A percentile compares a stretch with the other conserved stretches of the same genome.
Evolutionary conservation across 2,113 vertebrate genomes (phyloP).

Genomic region (Sphyrna mokarran): DNA sequence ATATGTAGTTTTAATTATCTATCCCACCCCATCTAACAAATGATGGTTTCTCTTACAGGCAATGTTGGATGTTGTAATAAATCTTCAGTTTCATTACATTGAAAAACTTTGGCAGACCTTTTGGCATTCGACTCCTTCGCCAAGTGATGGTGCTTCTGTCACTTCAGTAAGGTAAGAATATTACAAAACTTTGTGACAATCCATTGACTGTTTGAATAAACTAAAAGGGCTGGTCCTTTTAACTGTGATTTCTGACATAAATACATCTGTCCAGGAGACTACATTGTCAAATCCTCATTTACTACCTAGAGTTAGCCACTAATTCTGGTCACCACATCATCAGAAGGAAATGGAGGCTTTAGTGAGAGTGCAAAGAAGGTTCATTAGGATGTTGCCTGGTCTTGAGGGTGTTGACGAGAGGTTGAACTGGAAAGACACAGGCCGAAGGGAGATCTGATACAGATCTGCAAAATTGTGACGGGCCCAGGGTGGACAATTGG

Average conservation of each 20-base stretch:
- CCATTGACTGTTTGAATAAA: background rate
- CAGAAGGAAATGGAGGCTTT: too few species aligned
- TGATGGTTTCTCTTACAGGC: conserved; percentile 58
- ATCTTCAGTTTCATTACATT: conserved; percentile 91
- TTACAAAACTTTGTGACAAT: background rate
- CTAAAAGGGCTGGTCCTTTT: background rate
- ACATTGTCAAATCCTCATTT: background rate
- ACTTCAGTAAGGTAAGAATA: conserved; percentile 59
- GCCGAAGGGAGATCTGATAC: too few species aligned
- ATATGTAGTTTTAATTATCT: background rate
- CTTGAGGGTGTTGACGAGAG: too few species aligned
- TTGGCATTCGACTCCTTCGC: conserved; percentile 79
- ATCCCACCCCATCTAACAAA: background rate
- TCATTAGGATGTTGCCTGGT: too few species aligned
- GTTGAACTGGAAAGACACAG: too few species aligned
- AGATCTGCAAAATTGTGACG: too few species aligned
- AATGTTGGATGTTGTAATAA: conserved; percentile 91
- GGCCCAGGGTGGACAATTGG: too few species aligned
- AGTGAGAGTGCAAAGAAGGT: too few species aligned
- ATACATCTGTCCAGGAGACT: background rate
- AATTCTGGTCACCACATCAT: too few species aligned
- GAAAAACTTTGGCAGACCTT: conserved; percentile 97
- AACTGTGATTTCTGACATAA: background rate
- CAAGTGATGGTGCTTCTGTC: conserved; percentile 63
- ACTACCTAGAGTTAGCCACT: background rate